A percentile compares a stretch with the other conserved stretches of the same genome.
Conservation (phyloP, 2,888 invertebrate species). For the Tyria jacobaeae region DNA sequence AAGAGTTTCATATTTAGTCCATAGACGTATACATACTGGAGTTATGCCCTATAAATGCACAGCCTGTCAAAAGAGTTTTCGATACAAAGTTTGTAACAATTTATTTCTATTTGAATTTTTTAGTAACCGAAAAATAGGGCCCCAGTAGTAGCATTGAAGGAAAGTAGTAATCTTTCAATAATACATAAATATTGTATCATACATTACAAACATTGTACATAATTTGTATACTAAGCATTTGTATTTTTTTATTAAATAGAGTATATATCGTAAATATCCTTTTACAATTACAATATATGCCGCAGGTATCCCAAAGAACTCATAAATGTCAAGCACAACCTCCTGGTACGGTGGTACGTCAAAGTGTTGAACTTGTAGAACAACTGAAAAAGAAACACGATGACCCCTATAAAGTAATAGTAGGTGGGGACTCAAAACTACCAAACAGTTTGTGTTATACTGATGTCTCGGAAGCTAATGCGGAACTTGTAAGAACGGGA, state of each 20-base stretch:
- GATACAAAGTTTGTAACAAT: slow-evolving; percentile 89
- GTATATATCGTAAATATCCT: background rate
- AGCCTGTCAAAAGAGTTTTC: slow-evolving; percentile 92
- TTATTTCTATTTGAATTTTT: background rate
- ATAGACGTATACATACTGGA: slow-evolving; percentile 93
- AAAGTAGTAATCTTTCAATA: too few relatives aligned
- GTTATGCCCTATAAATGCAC: slow-evolving; percentile 95
- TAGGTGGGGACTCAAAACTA: slow-evolving; percentile 24
- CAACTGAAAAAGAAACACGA: slow-evolving; percentile 78
- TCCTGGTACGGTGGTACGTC: slow-evolving; percentile 85
- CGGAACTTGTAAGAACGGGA: slow-evolving; percentile 77
- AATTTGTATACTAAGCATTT: background rate
- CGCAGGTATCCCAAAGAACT: slow-evolving; percentile 93
- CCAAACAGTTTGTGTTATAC: slow-evolving; percentile 49
- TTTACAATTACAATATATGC: slow-evolving; percentile 17
- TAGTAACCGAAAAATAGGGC: background rate
- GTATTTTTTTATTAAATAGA: background rate
- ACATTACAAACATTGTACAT: too few relatives aligned
- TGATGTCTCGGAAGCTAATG: slow-evolving; percentile 76
- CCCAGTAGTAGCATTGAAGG: too few relatives aligned
- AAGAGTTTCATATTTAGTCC: slow-evolving; percentile 94
- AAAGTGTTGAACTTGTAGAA: slow-evolving; percentile 80
- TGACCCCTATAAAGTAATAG: slow-evolving; percentile 37
- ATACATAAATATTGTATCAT: background rate
- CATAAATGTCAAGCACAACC: slow-evolving; percentile 91